These are phyloP conservation scores for Ammospiza caudacuta DNA, from an alignment of 2,113 vertebrate genomes.

Conservation along the genomic window DNA sequence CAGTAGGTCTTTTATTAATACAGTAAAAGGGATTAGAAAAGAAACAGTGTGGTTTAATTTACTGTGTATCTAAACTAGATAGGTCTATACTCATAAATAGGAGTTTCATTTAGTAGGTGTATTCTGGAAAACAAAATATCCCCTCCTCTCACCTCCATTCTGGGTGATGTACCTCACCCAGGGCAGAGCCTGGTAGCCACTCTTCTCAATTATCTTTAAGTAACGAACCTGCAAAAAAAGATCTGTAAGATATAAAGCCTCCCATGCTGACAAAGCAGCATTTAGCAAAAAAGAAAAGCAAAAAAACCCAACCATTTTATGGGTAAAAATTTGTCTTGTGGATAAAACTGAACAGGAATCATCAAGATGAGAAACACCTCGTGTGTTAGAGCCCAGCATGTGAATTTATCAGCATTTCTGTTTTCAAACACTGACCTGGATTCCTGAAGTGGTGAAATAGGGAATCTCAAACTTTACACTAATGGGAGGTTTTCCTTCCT, in stretches of 20 bases:
- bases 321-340: background rate
- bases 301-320: fast-evolving
- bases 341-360: background rate
- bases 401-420: background rate
- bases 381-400: fast-evolving
- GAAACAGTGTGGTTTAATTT: background rate
- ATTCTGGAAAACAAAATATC: fast-evolving
- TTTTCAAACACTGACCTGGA: conserved; percentile 81
- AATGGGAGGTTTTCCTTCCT: conserved; percentile 96
- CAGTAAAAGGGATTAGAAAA: background rate
- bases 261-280: background rate
- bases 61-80: background rate
- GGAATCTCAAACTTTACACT: conserved; percentile 98
- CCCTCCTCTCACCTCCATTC: conserved; percentile 85
- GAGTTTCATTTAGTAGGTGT: background rate
- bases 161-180: conserved; percentile 99
- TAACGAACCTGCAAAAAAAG: conserved; percentile 85
- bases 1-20: fast-evolving
- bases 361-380: background rate
- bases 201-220: conserved; percentile 99
- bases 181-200: conserved; percentile 86
- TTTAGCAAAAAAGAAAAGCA: background rate
- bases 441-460: conserved; percentile 98
- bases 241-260: background rate
- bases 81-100: fast-evolving